These are phyloP conservation scores for Oreochromis spilurus DNA, from an alignment of 2,113 vertebrate genomes.

Conservation along the genomic window DNA sequence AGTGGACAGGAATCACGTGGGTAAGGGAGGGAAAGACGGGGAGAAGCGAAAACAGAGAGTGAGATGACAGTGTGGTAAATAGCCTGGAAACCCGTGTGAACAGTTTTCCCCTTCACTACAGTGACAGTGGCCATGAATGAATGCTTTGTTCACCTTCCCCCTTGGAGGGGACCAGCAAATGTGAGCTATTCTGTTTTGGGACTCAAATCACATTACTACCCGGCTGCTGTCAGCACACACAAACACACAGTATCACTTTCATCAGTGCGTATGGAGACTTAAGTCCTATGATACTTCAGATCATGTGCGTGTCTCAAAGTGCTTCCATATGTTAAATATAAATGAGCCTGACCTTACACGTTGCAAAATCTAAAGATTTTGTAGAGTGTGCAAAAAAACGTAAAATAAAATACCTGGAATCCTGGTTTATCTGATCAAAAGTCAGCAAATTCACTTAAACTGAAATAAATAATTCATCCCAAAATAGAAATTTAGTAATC, in stretches of 20 bases:
- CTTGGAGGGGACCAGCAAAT: slow-evolving; percentile 54
- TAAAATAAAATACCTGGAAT: neutral
- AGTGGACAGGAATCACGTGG: neutral
- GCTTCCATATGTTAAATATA: neutral
- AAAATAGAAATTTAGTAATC: neutral
- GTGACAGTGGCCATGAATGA: slow-evolving; percentile 63
- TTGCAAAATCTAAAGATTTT: neutral
- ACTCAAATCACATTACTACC: slow-evolving; percentile 64
- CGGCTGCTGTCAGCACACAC: slow-evolving; percentile 9
- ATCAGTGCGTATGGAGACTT: neutral
- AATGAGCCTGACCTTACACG: neutral
- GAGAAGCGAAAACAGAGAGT: neutral
- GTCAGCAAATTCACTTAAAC: neutral
- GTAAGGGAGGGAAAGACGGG: neutral
- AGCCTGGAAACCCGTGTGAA: slow-evolving; percentile 52
- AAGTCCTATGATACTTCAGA: neutral
- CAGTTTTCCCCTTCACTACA: slow-evolving; percentile 48
- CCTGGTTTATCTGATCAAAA: neutral
- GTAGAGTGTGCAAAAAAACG: neutral
- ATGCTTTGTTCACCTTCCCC: slow-evolving; percentile 56
- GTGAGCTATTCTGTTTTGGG: slow-evolving; percentile 59
- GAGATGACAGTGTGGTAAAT: slow-evolving; percentile 43
- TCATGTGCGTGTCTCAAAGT: neutral
- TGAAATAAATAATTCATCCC: neutral
- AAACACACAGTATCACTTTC: slow-evolving; percentile 4